Evolutionary conservation across 1,140 invertebrate genomes (phyloP).

Genomic region (Lanistes nyassanus): DNA sequence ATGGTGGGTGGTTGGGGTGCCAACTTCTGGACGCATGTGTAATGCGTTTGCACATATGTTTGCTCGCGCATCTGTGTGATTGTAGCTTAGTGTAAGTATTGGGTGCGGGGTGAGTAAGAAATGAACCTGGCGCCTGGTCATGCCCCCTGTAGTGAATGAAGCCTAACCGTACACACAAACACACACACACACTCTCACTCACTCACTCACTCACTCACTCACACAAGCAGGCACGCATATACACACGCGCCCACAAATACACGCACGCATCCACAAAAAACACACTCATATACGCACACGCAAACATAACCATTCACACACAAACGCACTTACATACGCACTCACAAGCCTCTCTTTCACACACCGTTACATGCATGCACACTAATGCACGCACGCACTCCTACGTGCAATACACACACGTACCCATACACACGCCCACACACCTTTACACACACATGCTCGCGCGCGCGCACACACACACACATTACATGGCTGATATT

Average conservation of each 20-base stretch:
- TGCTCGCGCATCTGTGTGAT: no score
- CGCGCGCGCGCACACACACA: not conserved
- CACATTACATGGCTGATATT: no score
- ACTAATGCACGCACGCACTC: not conserved
- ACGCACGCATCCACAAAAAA: not conserved
- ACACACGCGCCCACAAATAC: not conserved
- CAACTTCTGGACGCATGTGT: no score
- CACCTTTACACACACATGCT: slow-evolving; percentile 5
- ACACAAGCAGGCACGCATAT: not conserved
- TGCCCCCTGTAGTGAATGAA: no score
- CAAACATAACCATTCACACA: slow-evolving; percentile 4
- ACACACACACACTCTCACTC: slow-evolving; percentile 2
- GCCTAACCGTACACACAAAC: no score
- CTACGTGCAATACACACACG: not conserved
- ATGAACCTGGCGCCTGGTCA: no score
- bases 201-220: not conserved
- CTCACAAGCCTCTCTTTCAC: not conserved
- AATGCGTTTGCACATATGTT: no score
- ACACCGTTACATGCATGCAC: not conserved
- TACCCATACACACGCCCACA: not conserved
- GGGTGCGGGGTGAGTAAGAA: no score
- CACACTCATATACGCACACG: not conserved
- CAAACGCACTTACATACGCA: slow-evolving; percentile 5
- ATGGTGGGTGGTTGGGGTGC: no score
- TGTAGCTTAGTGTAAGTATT: no score